Conservation (phyloP, 2,888 invertebrate species). For the Zele albiditarsus region DNA sequence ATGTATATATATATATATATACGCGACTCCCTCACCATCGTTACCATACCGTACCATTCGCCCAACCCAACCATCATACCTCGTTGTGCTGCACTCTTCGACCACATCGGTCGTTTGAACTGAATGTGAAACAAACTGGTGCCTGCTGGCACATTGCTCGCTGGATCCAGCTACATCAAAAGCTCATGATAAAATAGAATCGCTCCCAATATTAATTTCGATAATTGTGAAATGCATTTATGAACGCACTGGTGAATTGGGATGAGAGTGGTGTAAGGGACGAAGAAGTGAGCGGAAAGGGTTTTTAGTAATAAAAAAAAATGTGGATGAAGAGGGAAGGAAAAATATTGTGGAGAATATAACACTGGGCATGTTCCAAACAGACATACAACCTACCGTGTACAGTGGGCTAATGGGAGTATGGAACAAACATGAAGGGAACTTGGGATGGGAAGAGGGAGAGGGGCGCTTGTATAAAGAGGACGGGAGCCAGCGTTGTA, state of each 20-base stretch:
- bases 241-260: slow-evolving; percentile 38
- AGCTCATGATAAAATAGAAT: slow-evolving; percentile 59
- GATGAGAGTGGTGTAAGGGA: neutral
- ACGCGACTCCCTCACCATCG: neutral
- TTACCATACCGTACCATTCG: neutral
- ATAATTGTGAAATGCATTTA: slow-evolving; percentile 62
- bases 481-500: slow-evolving; percentile 60
- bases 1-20: neutral
- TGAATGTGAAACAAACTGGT: slow-evolving; percentile 46
- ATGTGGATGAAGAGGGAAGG: neutral
- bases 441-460: slow-evolving; percentile 32
- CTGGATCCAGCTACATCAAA: slow-evolving; percentile 58
- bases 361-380: neutral
- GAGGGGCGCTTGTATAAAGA: slow-evolving; percentile 34
- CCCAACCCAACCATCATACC: slow-evolving; percentile 15
- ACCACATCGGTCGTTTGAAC: slow-evolving; percentile 43
- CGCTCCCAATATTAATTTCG: slow-evolving; percentile 64
- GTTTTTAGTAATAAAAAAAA: slow-evolving; percentile 8
- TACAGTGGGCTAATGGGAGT: slow-evolving; percentile 49
- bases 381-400: neutral
- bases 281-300: neutral
- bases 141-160: slow-evolving; percentile 48
- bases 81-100: slow-evolving; percentile 29
- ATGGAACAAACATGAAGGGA: slow-evolving; percentile 38
- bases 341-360: slow-evolving; percentile 22